A percentile compares a stretch with the other conserved stretches of the same genome.
Evolutionary conservation across 2,888 invertebrate genomes (phyloP).

Genomic region (Ganaspis brasiliensis): DNA sequence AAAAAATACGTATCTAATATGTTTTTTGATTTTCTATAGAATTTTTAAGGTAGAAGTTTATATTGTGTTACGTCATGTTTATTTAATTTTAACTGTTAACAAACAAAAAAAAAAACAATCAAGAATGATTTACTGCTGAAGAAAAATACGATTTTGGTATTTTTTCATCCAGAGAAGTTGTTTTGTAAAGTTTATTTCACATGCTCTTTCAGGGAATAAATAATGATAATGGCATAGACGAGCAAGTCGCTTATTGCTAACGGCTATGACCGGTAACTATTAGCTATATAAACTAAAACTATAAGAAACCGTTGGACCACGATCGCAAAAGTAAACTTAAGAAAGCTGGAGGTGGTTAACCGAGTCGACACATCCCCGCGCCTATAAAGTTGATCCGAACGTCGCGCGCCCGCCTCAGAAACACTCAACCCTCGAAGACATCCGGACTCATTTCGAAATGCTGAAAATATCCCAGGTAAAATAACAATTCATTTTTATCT

Average conservation of each 20-base stretch:
- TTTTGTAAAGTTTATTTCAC: background rate
- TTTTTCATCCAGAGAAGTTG: no score
- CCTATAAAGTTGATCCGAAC: slow-evolving; percentile 78
- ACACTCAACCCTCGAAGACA: slow-evolving; percentile 76
- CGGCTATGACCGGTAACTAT: background rate
- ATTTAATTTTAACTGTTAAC: no score
- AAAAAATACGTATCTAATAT: no score
- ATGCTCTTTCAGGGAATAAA: slow-evolving; percentile 14
- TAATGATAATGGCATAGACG: background rate
- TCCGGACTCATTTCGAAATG: slow-evolving; percentile 35
- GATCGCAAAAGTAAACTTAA: slow-evolving; percentile 2
- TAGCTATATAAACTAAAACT: slow-evolving; percentile 15
- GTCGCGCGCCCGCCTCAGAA: slow-evolving; percentile 79
- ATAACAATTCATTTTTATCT: background rate
- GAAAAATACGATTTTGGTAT: background rate
- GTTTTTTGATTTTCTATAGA: no score
- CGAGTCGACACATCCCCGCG: slow-evolving; percentile 60
- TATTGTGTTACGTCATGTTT: no score
- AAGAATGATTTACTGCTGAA: no score
- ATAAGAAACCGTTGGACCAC: slow-evolving; percentile 12
- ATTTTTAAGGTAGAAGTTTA: no score
- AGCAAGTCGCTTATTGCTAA: background rate
- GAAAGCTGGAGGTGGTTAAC: slow-evolving; percentile 62
- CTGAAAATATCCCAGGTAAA: slow-evolving; percentile 41
- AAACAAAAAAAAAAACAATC: no score